A percentile compares a stretch with the other conserved stretches of the same genome.
phyloP scores from a whole-genome alignment of 2,113 vertebrate genomes.

The Arizona elegans region DNA sequence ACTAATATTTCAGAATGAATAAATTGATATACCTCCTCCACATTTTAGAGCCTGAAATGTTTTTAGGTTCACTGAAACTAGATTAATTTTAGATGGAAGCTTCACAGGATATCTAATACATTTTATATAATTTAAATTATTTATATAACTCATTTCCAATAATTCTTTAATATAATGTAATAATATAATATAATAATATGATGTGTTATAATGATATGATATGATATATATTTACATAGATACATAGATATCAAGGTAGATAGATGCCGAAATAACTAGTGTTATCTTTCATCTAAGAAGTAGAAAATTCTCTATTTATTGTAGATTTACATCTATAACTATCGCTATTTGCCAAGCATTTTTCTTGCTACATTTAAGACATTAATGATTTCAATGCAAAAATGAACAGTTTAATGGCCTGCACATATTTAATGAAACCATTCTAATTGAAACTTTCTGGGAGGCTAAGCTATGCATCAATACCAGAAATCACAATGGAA shows the following conservation, averaged over 20 bases:
- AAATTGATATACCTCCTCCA: not conserved
- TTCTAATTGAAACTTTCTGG: conserved; percentile 45
- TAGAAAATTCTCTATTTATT: not conserved
- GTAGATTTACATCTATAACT: conserved; percentile 22
- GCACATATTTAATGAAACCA: conserved; percentile 43
- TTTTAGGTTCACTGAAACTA: not conserved
- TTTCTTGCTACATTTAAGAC: conserved; percentile 51
- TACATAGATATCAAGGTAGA: not conserved
- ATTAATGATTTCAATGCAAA: conserved; percentile 56
- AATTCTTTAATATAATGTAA: conserved; percentile 7
- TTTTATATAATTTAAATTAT: conserved; percentile 11
- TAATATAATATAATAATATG: not conserved
- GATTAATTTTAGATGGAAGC: not conserved
- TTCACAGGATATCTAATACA: not conserved
- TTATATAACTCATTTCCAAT: conserved; percentile 16
- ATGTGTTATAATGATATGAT: too few species aligned
- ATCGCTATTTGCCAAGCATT: conserved; percentile 25
- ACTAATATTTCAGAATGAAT: not conserved
- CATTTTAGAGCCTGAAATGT: not conserved
- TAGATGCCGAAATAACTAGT: rapidly evolving
- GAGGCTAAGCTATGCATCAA: not conserved
- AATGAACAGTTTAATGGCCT: conserved; percentile 54
- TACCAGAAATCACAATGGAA: not conserved
- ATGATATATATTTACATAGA: not conserved
- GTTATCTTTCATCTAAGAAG: not conserved